phyloP scores from a whole-genome alignment of 2,113 vertebrate species.

The Engraulis encrasicolus region DNA sequence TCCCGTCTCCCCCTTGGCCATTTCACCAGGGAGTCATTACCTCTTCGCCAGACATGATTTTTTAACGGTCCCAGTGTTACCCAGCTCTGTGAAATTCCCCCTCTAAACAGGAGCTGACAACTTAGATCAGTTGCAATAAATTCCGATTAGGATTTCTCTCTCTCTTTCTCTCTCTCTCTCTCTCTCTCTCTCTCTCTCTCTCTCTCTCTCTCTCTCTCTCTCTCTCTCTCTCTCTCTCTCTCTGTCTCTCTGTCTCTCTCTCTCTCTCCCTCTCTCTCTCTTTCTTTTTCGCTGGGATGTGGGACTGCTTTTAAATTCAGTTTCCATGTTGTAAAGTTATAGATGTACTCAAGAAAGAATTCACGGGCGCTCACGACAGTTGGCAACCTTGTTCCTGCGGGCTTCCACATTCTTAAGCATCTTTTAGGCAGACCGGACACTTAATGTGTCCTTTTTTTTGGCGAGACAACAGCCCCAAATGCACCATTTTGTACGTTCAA shows the following conservation, averaged over 20 bases:
- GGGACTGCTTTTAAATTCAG: neutral
- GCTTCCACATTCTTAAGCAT: conserved; percentile 23
- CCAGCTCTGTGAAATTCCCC: conserved; percentile 1
- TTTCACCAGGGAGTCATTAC: conserved; percentile 10
- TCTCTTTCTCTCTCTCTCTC: too few relatives aligned
- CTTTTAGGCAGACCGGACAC: neutral
- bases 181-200: too few relatives aligned
- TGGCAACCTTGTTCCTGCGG: conserved; percentile 9
- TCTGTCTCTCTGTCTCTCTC: too few relatives aligned
- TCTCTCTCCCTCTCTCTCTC: too few relatives aligned
- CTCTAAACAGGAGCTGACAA: neutral
- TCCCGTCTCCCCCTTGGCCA: neutral
- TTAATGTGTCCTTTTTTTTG: conserved; percentile 36
- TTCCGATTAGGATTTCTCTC: neutral
- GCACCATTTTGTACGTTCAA: conserved; percentile 35
- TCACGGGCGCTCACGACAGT: neutral
- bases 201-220: too few relatives aligned
- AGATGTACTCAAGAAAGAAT: neutral
- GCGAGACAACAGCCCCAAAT: conserved; percentile 32
- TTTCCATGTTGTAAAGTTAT: conserved; percentile 10
- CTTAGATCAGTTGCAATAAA: neutral
- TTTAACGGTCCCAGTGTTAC: neutral
- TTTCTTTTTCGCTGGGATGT: neutral
- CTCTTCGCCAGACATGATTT: neutral
- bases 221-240: too few relatives aligned